Evolutionary conservation across 2,888 invertebrate species (phyloP), one percentile per base, ranked within the genome.

Genomic region (Lasioglossum calceatum): DNA sequence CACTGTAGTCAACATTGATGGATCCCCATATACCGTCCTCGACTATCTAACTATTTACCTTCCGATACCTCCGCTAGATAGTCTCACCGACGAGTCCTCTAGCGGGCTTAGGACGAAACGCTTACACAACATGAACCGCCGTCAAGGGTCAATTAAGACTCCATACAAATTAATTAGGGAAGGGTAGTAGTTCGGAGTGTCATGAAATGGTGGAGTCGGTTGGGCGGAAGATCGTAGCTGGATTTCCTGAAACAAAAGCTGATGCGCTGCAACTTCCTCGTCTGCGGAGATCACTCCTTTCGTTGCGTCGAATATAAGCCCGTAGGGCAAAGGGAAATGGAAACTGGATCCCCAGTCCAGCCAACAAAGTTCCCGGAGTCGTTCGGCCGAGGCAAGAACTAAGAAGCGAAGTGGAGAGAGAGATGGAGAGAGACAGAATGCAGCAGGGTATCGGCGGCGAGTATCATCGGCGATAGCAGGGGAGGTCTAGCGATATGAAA

Each of bases 401-500:
- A 36, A 64, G 64, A 32, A 32, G 64, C 16, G 32, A 19, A 64
- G 36, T 19, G 50, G 0, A 50, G 50, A 19, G 19, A 32, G 14
- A 32, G 36, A 36, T 0, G 4, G 36, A 36, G 32, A 4, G 19
- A 36, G 32, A 64, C 0, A 64, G 64, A 64, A 32, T 16, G 70
- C n/a, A 50, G 70, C n/a, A 50, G 39, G 19, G 75, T 77, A 87
- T 87, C 85, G 77, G 73, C 54, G 74, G 58, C 72, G 67, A 27
- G 73, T 79, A 86, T 86, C 79, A 79, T 82, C 82, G 85, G 70
- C 64, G 44, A 75, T 67, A 54, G 79, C 47, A 70, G 54, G 67
- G 64, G 61, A 23, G 50, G 47, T 72, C 71, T 23, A 39, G 70
- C 74, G 70, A 70, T 82, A 84, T 75, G 87, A 84, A 78, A 82